Evolutionary conservation across 2,797 vertebrate species (phyloP).

Genomic region (Coendou prehensilis): DNA sequence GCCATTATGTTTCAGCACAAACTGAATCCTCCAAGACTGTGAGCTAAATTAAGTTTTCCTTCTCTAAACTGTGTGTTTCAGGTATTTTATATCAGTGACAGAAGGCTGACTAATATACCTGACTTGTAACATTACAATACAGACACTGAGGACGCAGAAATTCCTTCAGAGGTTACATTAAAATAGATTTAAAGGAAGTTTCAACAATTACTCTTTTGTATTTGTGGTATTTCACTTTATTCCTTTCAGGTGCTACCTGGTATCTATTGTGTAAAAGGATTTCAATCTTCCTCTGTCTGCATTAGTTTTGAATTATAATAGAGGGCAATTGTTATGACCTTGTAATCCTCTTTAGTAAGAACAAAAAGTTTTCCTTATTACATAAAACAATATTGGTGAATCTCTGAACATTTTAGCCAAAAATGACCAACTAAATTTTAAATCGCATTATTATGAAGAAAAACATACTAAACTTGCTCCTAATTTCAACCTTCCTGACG

Average conservation of each 20-base stretch:
- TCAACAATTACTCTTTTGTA: neutral
- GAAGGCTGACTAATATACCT: neutral
- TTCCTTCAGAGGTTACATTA: neutral
- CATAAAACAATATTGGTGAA: slow-evolving; percentile 54
- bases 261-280: neutral
- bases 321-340: neutral
- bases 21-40: neutral
- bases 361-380: slow-evolving; percentile 38
- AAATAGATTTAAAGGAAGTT: neutral
- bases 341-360: slow-evolving; percentile 53
- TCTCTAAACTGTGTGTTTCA: neutral
- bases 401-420: slow-evolving; percentile 61
- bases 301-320: neutral
- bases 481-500: neutral
- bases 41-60: neutral
- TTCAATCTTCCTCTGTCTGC: neutral
- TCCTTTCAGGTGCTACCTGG: neutral
- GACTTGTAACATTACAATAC: neutral
- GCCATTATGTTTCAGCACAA: neutral
- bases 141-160: neutral
- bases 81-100: neutral
- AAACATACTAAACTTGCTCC: neutral
- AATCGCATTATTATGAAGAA: neutral
- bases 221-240: neutral
- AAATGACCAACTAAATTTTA: slow-evolving; percentile 62